Percentiles rank a stretch among this genome's conserved stretches.
Evolutionary conservation across 2,888 invertebrate genomes (phyloP).

Genomic region (Corbicula japonica): DNA sequence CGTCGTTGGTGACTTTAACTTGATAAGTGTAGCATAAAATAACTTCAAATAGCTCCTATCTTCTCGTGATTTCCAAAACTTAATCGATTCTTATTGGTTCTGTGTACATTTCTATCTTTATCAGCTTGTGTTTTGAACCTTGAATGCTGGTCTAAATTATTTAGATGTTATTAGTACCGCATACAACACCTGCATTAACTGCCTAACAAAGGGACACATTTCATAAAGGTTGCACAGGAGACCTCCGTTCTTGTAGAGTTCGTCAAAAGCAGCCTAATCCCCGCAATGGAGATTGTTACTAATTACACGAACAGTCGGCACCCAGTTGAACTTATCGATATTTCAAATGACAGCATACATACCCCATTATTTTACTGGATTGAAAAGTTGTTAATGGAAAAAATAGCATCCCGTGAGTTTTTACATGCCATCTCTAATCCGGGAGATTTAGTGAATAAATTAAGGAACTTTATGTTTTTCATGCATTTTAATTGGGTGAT

Average conservation of each 20-base stretch:
- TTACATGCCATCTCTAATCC: constrained; percentile 44
- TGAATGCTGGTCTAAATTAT: constrained; percentile 63
- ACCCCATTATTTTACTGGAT: constrained; percentile 41
- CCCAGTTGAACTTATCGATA: constrained; percentile 36
- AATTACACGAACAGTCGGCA: constrained; percentile 55
- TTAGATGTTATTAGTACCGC: constrained; percentile 59
- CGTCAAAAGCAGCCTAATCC: constrained; percentile 49
- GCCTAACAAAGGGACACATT: constrained; percentile 55
- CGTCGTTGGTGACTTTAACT: too few relatives aligned
- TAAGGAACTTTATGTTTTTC: constrained; percentile 20
- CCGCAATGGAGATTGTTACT: constrained; percentile 33
- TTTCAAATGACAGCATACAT: constrained; percentile 34
- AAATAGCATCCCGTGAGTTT: constrained; percentile 41
- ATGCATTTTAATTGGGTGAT: constrained; percentile 53
- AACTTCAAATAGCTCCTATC: too few relatives aligned
- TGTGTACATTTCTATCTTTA: too few relatives aligned
- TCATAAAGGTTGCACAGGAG: constrained; percentile 59
- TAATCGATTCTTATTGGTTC: too few relatives aligned
- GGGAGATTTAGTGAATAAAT: constrained; percentile 42
- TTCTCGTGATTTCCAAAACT: too few relatives aligned
- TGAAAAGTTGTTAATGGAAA: constrained; percentile 45
- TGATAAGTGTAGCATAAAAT: too few relatives aligned
- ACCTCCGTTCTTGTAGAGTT: constrained; percentile 18
- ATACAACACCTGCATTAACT: constrained; percentile 40
- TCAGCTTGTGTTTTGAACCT: constrained; percentile 28